Percentiles rank a stretch among this genome's conserved stretches.
Evolutionary conservation across 2,113 vertebrate species (phyloP).

Genomic region (Lagopus muta): DNA sequence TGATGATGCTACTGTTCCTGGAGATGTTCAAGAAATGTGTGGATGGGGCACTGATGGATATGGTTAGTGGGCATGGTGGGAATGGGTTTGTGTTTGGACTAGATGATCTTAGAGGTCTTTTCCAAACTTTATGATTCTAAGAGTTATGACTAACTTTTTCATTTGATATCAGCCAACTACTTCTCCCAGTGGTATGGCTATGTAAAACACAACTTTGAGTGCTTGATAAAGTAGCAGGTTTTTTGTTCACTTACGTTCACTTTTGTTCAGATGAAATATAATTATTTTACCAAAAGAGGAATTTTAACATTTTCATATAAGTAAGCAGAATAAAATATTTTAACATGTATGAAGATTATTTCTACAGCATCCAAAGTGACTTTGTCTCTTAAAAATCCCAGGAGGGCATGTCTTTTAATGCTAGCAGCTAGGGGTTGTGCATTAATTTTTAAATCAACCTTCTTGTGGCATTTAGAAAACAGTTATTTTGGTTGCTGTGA

Average conservation of each 20-base stretch:
- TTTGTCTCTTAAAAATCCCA: not conserved
- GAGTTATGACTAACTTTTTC: not conserved
- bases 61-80: no score
- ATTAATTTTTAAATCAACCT: not conserved
- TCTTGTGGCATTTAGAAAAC: not conserved
- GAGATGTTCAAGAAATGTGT: no score
- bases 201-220: not conserved
- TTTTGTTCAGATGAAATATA: not conserved
- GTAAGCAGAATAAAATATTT: slow-evolving; percentile 6
- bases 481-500: slow-evolving; percentile 12
- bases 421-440: not conserved
- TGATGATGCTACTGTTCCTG: no score
- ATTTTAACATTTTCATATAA: not conserved
- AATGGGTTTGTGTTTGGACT: no score
- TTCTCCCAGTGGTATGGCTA: not conserved
- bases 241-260: not conserved
- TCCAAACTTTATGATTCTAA: no score
- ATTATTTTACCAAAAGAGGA: not conserved
- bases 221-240: not conserved
- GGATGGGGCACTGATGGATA: no score
- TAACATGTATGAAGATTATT: not conserved
- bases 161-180: not conserved
- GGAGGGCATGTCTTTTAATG: not conserved
- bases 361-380: not conserved
- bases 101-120: no score